Evolutionary conservation across 1,140 invertebrate genomes (phyloP).

Genomic region (Eriocheir sinensis): DNA sequence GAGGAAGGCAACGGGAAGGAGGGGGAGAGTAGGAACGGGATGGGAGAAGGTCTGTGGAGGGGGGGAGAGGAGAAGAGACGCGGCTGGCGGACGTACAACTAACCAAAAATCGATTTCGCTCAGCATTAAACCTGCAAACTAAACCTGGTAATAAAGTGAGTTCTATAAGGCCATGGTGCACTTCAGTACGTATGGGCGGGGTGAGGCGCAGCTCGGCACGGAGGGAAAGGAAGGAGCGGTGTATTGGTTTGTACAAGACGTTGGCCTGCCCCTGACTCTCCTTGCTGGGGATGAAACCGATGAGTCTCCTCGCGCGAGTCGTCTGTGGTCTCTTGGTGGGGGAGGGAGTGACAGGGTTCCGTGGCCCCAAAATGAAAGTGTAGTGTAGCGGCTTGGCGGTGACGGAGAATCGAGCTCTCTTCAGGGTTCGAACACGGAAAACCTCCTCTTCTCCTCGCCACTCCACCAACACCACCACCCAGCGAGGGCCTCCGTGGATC

Average conservation of each 20-base stretch:
- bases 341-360: background rate
- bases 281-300: background rate
- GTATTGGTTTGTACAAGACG: background rate
- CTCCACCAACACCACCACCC: slow-evolving; percentile 24
- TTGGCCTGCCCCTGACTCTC: background rate
- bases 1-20: background rate
- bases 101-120: slow-evolving; percentile 48
- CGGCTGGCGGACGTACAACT: slow-evolving; percentile 45
- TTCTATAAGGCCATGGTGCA: background rate
- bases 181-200: background rate
- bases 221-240: background rate
- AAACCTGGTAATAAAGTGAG: background rate
- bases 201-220: background rate
- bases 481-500: slow-evolving; percentile 9
- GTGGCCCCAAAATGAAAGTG: slow-evolving; percentile 56
- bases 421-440: slow-evolving; percentile 47
- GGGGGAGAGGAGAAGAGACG: background rate
- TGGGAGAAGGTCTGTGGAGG: background rate
- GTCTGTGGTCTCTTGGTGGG: slow-evolving; percentile 47
- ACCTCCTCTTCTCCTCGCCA: background rate
- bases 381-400: slow-evolving; percentile 46
- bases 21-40: background rate
- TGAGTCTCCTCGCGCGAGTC: slow-evolving; percentile 39
- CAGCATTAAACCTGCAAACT: background rate
- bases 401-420: slow-evolving; percentile 46